Evolutionary conservation across 2,797 vertebrate genomes (phyloP), one percentile per base, ranked within the genome.

Genomic region (Danio aesculapii): DNA sequence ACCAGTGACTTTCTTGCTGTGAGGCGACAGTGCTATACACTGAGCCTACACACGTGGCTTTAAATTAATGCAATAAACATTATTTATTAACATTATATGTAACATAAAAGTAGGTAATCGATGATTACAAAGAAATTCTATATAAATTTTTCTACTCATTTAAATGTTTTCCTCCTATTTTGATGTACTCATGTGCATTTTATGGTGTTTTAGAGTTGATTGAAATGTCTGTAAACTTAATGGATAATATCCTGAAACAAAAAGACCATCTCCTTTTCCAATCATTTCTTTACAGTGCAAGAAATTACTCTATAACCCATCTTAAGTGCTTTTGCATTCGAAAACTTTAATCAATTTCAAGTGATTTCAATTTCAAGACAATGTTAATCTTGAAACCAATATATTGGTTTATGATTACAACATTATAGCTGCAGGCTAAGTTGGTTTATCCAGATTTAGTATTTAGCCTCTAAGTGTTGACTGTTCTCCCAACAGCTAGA

Each of bases 401-500:
- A 30, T 47, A 61, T 16, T 8, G 50, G 21, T 52, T 64, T 46
- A 44, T 19, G 47, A 19, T 47, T 21, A 17, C 47, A 64, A 43
- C 55, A 30, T 30, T 30, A 63, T 43, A 4, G 39, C 6, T 19
- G 39, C 52, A 8, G 14, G 1, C 7, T 16, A 16, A 44, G 8
- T 71, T 13, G 55, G n/a, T 72, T 14, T 19, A 39, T 53, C 8
- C 16, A n/a, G 19, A 49, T 68, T 74, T 6, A 50, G 43, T 57
- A 21, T 13, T 41, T 17, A n/a, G 14, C 41, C 41, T n/a, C 30
- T 30, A 30, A 30, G 63, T 68, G 64, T 66, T 39, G 66, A 74
- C 49, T 55, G 49, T 69, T n/a, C 30, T 77, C 52, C 71, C 50
- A 55, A 55, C 68, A 63, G 41, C 77, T 72, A 76, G 64, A 74